Base-by-base conservation (phyloP, 2,888 invertebrate genomes). In the Sceliomorpha sp. region DNA sequence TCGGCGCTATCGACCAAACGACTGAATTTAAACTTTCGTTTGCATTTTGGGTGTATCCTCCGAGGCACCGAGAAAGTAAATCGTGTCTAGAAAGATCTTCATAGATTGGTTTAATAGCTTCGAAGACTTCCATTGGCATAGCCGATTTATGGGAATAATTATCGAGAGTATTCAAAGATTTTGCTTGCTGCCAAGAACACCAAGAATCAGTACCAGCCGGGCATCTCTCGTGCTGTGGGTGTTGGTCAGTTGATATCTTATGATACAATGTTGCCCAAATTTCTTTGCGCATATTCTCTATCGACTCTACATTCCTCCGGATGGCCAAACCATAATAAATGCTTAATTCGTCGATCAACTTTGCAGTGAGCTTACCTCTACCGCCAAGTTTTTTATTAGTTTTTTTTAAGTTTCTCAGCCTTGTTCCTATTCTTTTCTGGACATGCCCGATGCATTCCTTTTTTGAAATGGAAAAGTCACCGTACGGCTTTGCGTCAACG, bases 131-230 rank as follows among this genome's bases (percentile, higher is more conserved):
- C 1, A 36, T 5, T 2, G 8, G 29, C 1, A 36, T 6, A 39
- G 47, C 14, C 27, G 26, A 7, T 12, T 63, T 59, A 14, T 58
- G 58, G 9, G 29, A 3, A 27, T 53, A 67, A 7, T 15, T 9
- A 5, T 6, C 13, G 2, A 36, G 9, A 3, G 17, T 47, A 14
- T 13, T 31, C 0, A n/a, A 5, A 0, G 71, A 55, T 27, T 45
- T 47, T 1, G 47, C 58, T 39, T 36, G 26, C 24, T 69, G 67
- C 66, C 64, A 74, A 31, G 67, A 39, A 40, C 71, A 72, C 69
- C 72, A 74, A 5, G 63, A 67, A 9, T 69, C 47, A 6, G 7
- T 47, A 12, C 69, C 69, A 9, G 10, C n/a, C 7, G 64, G 74
- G 29, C 71, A 27, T n/a, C 15, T 14, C 1, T 67, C 39, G 39